phyloP scores from a whole-genome alignment of 2,113 vertebrate genomes.

The Eretmochelys imbricata region DNA sequence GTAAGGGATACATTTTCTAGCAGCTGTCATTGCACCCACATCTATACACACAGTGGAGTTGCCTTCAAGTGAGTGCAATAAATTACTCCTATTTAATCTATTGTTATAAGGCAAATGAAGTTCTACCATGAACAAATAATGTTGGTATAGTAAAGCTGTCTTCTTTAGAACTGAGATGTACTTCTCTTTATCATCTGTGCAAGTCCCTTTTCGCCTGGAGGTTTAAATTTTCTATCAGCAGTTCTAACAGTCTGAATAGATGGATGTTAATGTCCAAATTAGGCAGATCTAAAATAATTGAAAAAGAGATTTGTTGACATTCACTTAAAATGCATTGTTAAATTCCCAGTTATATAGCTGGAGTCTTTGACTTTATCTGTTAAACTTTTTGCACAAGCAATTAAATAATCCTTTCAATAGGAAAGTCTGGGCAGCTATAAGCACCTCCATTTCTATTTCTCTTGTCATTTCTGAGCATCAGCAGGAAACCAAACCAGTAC shows the following conservation, averaged over 20 bases:
- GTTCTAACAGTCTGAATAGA: not conserved
- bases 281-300: not conserved
- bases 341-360: not conserved
- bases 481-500: not conserved
- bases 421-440: accelerated
- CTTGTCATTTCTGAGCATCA: not conserved
- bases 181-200: not conserved
- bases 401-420: not conserved
- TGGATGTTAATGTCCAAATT: not conserved
- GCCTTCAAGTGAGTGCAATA: not conserved
- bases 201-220: not conserved
- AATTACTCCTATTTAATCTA: not conserved
- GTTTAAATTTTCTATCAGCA: not conserved
- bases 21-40: accelerated
- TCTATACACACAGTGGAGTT: accelerated
- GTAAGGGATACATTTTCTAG: not conserved
- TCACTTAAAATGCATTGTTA: not conserved
- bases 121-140: not conserved
- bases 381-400: accelerated
- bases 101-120: not conserved
- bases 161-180: not conserved
- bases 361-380: not conserved
- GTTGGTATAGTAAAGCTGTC: not conserved
- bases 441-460: not conserved
- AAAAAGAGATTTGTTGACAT: not conserved